Evolutionary conservation across 2,113 vertebrate species (phyloP).

Genomic region (Micronycteris hirsuta): DNA sequence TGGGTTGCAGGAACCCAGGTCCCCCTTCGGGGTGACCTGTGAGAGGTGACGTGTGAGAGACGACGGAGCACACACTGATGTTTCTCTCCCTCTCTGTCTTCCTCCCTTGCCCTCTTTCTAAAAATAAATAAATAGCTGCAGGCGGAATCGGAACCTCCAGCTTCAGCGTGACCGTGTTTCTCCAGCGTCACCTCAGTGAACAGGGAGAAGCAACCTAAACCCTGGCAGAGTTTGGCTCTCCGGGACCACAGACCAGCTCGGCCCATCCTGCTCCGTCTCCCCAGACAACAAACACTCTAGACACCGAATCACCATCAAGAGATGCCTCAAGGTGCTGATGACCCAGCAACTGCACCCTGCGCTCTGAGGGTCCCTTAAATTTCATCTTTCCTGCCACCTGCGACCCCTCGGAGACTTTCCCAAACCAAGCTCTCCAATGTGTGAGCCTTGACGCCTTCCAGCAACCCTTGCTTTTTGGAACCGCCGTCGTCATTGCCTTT

Average conservation of each 20-base stretch:
- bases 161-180: conserved; percentile 80
- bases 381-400: not conserved
- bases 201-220: conserved; percentile 89
- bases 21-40: too few relatives aligned
- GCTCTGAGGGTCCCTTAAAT: conserved; percentile 73
- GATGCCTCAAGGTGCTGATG: conserved; percentile 88
- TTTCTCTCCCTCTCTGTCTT: too few relatives aligned
- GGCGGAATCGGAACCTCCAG: rapidly evolving
- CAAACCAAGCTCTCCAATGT: not conserved
- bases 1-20: too few relatives aligned
- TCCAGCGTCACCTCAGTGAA: conserved; percentile 87
- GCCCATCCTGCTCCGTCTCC: too few relatives aligned
- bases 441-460: not conserved
- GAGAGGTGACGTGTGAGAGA: too few relatives aligned
- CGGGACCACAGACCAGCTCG: conserved; percentile 85
- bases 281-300: conserved; percentile 92
- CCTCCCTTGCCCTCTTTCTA: too few relatives aligned
- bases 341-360: conserved; percentile 89
- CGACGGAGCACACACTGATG: too few relatives aligned
- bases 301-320: conserved; percentile 89
- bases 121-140: too few relatives aligned
- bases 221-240: conserved; percentile 84
- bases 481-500: too few relatives aligned
- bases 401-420: not conserved
- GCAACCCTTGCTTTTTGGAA: too few relatives aligned